Conservation (phyloP, 2,888 invertebrate genomes). For the Leucania comma region DNA sequence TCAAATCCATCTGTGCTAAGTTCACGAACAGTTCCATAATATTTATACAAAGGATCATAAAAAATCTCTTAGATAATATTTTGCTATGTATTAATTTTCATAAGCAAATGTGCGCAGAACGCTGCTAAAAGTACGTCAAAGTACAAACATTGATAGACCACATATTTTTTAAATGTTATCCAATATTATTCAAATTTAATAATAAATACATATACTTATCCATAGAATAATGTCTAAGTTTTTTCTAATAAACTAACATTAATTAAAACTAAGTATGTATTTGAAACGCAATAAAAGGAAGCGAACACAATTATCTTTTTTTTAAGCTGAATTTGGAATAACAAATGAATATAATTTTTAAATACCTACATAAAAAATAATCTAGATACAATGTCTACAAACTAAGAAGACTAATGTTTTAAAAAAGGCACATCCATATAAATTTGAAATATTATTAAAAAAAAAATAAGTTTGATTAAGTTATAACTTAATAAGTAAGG, state of each 20-base stretch:
- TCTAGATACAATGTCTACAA: conserved; percentile 52
- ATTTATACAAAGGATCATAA: conserved; percentile 63
- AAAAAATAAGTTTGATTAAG: conserved; percentile 27
- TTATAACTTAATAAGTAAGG: no score
- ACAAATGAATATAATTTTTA: conserved; percentile 8
- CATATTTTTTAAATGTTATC: conserved; percentile 41
- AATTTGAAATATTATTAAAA: conserved; percentile 66
- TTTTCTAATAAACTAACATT: conserved; percentile 53
- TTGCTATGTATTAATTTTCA: conserved; percentile 36
- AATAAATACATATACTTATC: conserved; percentile 28
- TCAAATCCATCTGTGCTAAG: conserved; percentile 84
- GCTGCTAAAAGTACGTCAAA: conserved; percentile 46
- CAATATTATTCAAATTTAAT: conserved; percentile 41
- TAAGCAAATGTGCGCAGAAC: conserved; percentile 45
- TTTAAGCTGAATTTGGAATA: conserved; percentile 18
- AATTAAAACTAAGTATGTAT: conserved; percentile 45
- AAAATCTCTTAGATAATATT: conserved; percentile 62
- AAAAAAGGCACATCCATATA: conserved; percentile 85
- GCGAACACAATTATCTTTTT: conserved; percentile 25
- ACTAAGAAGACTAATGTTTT: conserved; percentile 69
- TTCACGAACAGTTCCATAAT: conserved; percentile 58
- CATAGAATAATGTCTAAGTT: conserved; percentile 38
- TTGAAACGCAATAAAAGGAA: conserved; percentile 40
- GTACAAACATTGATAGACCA: conserved; percentile 59
- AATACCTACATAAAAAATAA: conserved; percentile 44